A percentile compares a stretch with the other conserved stretches of the same genome.
phyloP scores from a whole-genome alignment of 2,797 vertebrate genomes.

The Ptychadena robeensis region DNA sequence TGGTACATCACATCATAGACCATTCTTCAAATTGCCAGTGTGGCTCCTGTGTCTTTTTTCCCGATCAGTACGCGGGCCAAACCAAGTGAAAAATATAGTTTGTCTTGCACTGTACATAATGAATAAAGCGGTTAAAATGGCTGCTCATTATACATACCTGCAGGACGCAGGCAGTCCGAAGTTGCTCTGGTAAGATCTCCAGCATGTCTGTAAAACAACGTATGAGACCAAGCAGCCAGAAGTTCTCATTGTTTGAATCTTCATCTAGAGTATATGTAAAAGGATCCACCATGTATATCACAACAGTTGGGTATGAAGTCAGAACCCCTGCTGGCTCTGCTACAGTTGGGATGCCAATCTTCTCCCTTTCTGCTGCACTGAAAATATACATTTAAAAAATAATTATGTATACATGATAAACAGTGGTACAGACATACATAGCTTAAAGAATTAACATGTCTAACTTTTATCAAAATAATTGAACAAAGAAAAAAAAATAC shows the following conservation, averaged over 20 bases:
- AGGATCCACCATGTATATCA: conserved; percentile 95
- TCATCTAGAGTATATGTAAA: conserved; percentile 86
- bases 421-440: no score
- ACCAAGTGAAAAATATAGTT: no score
- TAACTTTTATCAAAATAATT: no score
- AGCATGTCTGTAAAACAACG: conserved; percentile 96
- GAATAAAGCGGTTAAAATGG: no score
- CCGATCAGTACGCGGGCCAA: no score
- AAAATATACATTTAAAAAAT: background rate
- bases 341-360: conserved; percentile 91
- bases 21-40: no score
- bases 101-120: no score
- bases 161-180: conserved; percentile 90
- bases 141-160: conserved; percentile 76
- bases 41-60: no score
- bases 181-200: conserved; percentile 86
- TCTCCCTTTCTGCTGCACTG: conserved; percentile 83
- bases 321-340: conserved; percentile 87
- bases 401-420: background rate
- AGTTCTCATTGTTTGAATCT: conserved; percentile 84
- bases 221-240: conserved; percentile 93
- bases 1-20: no score
- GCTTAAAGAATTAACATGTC: no score
- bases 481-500: no score
- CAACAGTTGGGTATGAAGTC: conserved; percentile 87